phyloP scores from a whole-genome alignment of 2,888 invertebrate species.

The Glaucopsyche alexis region DNA sequence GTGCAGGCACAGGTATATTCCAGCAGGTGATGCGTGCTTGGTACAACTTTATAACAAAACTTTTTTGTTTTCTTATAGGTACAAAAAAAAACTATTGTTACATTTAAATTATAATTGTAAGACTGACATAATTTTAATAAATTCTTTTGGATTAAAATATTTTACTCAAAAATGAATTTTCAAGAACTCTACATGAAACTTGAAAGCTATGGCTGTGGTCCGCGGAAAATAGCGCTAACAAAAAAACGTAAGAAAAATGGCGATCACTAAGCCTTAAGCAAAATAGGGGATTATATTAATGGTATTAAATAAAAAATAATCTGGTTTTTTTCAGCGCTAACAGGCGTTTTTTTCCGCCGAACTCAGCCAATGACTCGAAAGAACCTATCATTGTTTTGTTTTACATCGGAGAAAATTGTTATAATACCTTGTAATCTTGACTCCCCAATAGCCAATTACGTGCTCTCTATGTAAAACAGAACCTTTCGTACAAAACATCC shows the following conservation, averaged over 20 bases:
- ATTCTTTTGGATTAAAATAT: no score
- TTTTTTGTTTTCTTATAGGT: constrained; percentile 35
- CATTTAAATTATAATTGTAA: not conserved
- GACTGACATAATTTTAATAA: not conserved
- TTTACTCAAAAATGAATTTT: no score
- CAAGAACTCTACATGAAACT: no score
- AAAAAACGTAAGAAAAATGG: no score
- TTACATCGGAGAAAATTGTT: not conserved
- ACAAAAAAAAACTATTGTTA: not conserved
- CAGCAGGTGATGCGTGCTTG: constrained; percentile 51
- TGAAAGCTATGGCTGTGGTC: no score
- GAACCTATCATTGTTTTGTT: constrained; percentile 11
- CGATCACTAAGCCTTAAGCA: no score
- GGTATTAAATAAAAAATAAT: no score
- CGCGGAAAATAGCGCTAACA: no score
- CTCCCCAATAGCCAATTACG: constrained; percentile 8
- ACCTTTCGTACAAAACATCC: constrained; percentile 32
- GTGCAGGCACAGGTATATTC: constrained; percentile 48
- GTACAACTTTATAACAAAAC: constrained; percentile 41
- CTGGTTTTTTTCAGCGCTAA: no score
- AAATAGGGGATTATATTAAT: no score
- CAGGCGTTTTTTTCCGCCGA: no score
- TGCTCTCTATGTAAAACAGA: constrained; percentile 29
- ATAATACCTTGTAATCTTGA: not conserved
- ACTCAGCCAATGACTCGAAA: not conserved